phyloP scores from a whole-genome alignment of 2,888 invertebrate species.

The Epiblema foenella region DNA sequence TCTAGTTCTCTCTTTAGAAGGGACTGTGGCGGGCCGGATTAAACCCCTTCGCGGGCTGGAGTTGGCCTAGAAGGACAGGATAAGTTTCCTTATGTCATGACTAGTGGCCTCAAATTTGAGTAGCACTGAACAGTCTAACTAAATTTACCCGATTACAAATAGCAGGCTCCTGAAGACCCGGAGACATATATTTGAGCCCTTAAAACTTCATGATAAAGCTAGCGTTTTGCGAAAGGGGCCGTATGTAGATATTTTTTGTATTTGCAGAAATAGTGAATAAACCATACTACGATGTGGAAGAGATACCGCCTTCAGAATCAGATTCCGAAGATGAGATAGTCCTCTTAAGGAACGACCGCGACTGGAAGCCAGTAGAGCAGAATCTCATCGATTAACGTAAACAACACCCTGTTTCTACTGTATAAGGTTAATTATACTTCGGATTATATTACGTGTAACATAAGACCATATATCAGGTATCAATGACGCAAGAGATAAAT shows the following conservation, averaged over 20 bases:
- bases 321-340: conserved; percentile 86
- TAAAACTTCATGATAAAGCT: too few species aligned
- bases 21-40: too few species aligned
- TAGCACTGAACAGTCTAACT: too few species aligned
- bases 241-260: not conserved
- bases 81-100: too few species aligned
- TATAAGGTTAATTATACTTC: not conserved
- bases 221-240: too few species aligned
- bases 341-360: conserved; percentile 75
- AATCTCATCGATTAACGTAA: conserved; percentile 31
- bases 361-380: conserved; percentile 51
- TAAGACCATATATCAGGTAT: not conserved
- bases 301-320: conserved; percentile 84
- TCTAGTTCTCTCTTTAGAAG: too few species aligned
- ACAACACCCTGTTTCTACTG: not conserved
- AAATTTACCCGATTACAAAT: too few species aligned
- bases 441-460: not conserved
- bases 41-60: too few species aligned
- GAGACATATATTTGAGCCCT: too few species aligned
- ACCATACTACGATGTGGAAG: conserved; percentile 90
- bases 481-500: not conserved
- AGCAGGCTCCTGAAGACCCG: too few species aligned
- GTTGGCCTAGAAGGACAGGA: too few species aligned
- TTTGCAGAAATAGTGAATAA: conserved; percentile 73
- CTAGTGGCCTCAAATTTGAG: too few species aligned